Conservation (phyloP, 2,888 invertebrate species). For the Nephrocerus scutellatus region DNA sequence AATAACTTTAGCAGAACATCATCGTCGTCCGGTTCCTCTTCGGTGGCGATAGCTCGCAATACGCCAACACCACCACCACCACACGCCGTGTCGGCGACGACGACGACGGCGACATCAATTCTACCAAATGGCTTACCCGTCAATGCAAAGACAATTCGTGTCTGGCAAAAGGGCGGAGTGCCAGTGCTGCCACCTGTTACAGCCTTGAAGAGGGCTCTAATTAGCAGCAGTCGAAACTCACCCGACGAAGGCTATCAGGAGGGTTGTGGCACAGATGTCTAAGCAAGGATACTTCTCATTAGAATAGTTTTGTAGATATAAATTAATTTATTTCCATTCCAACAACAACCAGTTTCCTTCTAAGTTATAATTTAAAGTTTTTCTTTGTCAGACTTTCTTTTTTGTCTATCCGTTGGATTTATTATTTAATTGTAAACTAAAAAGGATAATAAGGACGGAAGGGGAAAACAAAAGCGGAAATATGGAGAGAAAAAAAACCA, state of each 20-base stretch:
- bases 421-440: background rate
- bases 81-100: conserved; percentile 13
- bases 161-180: conserved; percentile 78
- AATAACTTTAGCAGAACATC: conserved; percentile 28
- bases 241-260: conserved; percentile 89
- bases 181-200: conserved; percentile 80
- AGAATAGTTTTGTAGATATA: conserved; percentile 10
- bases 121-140: conserved; percentile 49
- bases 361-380: conserved; percentile 6
- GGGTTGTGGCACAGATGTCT: conserved; percentile 88
- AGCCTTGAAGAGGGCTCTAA: conserved; percentile 75
- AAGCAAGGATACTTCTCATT: conserved; percentile 40
- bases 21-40: conserved; percentile 21
- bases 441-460: background rate
- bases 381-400: background rate
- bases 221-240: conserved; percentile 75
- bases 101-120: conserved; percentile 26
- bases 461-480: conserved; percentile 4
- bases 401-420: background rate
- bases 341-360: conserved; percentile 1
- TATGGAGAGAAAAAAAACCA: conserved; percentile 19
- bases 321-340: conserved; percentile 18
- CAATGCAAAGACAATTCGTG: conserved; percentile 72
- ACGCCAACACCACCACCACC: conserved; percentile 26
- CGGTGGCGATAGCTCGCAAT: conserved; percentile 20